Base-by-base conservation (phyloP, 2,113 vertebrate species). In the Urocolius indicus region DNA sequence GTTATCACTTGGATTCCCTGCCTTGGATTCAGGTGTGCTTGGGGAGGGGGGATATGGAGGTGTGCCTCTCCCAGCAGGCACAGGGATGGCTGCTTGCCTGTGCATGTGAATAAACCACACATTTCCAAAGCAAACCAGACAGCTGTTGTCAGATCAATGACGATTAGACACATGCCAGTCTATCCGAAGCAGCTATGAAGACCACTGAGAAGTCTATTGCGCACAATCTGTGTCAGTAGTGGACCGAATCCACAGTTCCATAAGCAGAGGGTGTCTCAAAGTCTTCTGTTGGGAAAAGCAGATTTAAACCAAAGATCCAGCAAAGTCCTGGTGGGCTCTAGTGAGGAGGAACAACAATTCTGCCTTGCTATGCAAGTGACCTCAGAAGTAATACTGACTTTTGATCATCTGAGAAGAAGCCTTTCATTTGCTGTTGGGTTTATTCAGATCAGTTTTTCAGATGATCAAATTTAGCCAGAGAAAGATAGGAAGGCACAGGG, bases 1-100 rank as follows among this genome's bases (percentile, higher is more conserved):
- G 20, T 27, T 22, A 24, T 36, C 16, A 27, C 32, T 16, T 4
- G 2, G 13, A 29, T n/a, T n/a, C 14, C 41, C 41, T 22, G 54
- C n/a, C n/a, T 48, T 16, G 14, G 23, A 16, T 19, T 72, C 29
- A 45, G 52, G 45, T 24, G 3, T 8, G 54, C 48, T n/a, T n/a
- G n/a, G n/a, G n/a, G n/a, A n/a, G 2, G 4, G 16, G 22, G 13
- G 22, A 11, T 27, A 0, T 13, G 5, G 41, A 43, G 66, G 13
- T 2, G 8, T 13, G 19, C 18, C 20, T 15, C 27, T 34, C 22
- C 41, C 24, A 41, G 52, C 49, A 16, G 45, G 4, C 23, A 26
- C 20, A 43, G 32, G 34, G 18, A 46, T 20, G 26, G 59, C 3
- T 1, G 5, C 16, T 51, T 26, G 14, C 48, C 63, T 74, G 16